These are phyloP conservation scores for Macrobrachium rosenbergii DNA, from an alignment of 1,140 invertebrate species.

Conservation along the genomic window DNA sequence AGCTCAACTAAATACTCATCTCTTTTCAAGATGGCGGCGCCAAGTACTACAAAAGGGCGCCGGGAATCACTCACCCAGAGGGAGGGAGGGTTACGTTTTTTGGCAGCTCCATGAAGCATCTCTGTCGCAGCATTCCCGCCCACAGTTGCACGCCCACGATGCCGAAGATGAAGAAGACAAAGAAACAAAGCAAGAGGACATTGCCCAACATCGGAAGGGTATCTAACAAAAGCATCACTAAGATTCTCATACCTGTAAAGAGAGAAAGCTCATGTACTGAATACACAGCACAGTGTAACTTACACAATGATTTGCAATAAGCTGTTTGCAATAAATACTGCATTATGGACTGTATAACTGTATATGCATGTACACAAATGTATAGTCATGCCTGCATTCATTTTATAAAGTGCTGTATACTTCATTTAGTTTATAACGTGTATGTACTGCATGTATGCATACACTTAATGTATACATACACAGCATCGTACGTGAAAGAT, in stretches of 20 bases:
- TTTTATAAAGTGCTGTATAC: too few relatives aligned
- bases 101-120: slow-evolving; percentile 82
- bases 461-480: too few relatives aligned
- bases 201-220: slow-evolving; percentile 99
- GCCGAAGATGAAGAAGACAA: slow-evolving; percentile 99
- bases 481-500: too few relatives aligned
- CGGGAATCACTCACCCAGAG: slow-evolving; percentile 27
- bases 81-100: slow-evolving; percentile 69
- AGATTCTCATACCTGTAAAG: slow-evolving; percentile 92
- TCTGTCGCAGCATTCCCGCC: slow-evolving; percentile 95
- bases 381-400: too few relatives aligned
- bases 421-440: too few relatives aligned
- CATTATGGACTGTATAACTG: too few relatives aligned
- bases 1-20: too few relatives aligned
- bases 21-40: not conserved
- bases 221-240: slow-evolving; percentile 98
- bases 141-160: slow-evolving; percentile 99
- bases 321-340: too few relatives aligned
- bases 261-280: not conserved
- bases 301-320: too few relatives aligned
- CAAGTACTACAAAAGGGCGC: not conserved
- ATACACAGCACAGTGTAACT: too few relatives aligned
- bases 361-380: too few relatives aligned
- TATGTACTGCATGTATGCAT: too few relatives aligned
- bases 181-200: slow-evolving; percentile 98